Percentiles rank a stretch among this genome's conserved stretches.
Conservation (phyloP, 2,888 invertebrate genomes). For the Therioaphis trifolii region DNA sequence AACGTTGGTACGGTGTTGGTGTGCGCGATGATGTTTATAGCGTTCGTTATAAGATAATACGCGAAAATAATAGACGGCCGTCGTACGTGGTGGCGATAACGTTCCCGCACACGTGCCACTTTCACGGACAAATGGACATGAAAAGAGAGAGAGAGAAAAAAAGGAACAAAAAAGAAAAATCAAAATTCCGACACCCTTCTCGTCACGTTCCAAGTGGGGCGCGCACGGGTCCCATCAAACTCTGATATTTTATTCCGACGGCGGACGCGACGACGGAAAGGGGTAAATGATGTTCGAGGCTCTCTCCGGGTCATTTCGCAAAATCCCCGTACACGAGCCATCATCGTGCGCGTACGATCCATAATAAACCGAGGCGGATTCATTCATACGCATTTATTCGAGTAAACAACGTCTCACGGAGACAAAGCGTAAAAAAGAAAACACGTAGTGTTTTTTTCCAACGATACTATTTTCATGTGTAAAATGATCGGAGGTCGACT, state of each 20-base stretch:
- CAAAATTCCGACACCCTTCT: conserved; percentile 24
- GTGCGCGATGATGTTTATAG: not conserved
- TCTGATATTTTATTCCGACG: conserved; percentile 19
- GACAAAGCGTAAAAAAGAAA: no score
- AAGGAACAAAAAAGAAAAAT: not conserved
- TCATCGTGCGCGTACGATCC: not conserved
- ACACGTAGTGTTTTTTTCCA: no score
- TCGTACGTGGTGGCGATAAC: not conserved
- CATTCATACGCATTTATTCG: not conserved
- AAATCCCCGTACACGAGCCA: conserved; percentile 20
- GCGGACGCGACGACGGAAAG: not conserved
- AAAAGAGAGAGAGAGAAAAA: conserved; percentile 1
- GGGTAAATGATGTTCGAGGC: conserved; percentile 34
- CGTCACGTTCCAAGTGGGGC: not conserved
- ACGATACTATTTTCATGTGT: no score
- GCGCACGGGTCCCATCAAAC: not conserved
- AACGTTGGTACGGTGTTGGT: not conserved
- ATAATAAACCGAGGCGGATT: not conserved
- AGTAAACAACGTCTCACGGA: not conserved
- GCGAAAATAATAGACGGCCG: not conserved
- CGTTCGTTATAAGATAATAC: not conserved
- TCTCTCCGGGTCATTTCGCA: conserved; percentile 5
- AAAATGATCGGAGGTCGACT: no score
- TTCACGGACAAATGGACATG: not conserved
- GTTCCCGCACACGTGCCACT: conserved; percentile 5